Base-by-base conservation (phyloP, 2,888 invertebrate species). In the Barypeithes pellucidus region DNA sequence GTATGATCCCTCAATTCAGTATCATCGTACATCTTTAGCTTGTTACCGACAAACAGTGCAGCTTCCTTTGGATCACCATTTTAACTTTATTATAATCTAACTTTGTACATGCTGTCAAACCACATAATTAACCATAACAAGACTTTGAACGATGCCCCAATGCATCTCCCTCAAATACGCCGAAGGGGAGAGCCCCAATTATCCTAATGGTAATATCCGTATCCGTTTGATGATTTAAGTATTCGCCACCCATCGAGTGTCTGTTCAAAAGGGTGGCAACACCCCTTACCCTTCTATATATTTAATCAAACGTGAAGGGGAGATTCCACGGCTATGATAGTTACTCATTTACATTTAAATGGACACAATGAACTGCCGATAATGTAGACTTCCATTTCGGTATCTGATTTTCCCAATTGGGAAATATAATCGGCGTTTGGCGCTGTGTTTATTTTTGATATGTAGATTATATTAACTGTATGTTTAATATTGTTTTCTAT, bases 181-280 rank as follows among this genome's bases (percentile, higher is more conserved):
- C 74, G 75, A 69, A 52, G 67, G 70, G 65, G 50, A 66, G 39
- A 72, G 70, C 77, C 79, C 79, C 81, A 83, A 84, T 83, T 82
- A 82, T 81, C 81, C 77, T 82, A 84, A 84, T 83, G 83, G 82
- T 84, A 85, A 85, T 85, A 84, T 83, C 81, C 81, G 82, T 83
- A 84, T 85, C 85, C 84, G 81, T 79, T 82, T 78, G 81, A 81
- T 80, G 82, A 82, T 82, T 83, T 82, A 83, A 83, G 79, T 79
- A 80, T 79, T 78, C 75, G 75, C 77, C 80, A 77, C 78, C 79
- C 79, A 78, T 79, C 77, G 78, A 78, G 80, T 78, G 77, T 76
- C 74, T 72, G 78, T 78, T 75, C 60, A 59, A 77, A 77, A 77
- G 73, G 76, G 74, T 74, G 74, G 68, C 73, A 62, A 70, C 69